Evolutionary conservation across 2,797 vertebrate genomes (phyloP).

Genomic region (Chloroceryle inda): DNA sequence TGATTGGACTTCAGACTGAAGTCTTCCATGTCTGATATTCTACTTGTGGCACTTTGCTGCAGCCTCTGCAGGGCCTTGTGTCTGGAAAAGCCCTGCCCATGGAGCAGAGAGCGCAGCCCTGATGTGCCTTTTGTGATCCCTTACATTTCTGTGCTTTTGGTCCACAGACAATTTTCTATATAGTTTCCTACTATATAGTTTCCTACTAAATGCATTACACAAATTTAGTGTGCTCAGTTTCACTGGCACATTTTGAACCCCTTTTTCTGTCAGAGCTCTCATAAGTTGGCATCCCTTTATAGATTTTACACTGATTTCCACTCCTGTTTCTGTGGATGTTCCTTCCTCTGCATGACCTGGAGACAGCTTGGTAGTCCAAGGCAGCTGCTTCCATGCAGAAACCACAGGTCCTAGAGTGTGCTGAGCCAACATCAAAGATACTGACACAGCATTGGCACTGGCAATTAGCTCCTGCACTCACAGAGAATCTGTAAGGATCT

Average conservation of each 20-base stretch:
- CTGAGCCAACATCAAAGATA: constrained; percentile 55
- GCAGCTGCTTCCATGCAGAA: constrained; percentile 10
- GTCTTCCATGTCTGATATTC: neutral
- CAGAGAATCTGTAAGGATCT: constrained; percentile 5
- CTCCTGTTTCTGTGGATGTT: neutral
- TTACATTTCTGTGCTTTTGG: neutral
- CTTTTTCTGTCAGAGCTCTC: neutral
- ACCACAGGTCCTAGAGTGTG: neutral
- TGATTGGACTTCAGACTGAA: neutral
- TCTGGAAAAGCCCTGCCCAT: neutral
- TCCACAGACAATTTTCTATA: neutral
- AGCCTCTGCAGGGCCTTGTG: neutral
- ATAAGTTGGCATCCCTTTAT: neutral
- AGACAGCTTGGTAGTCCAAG: constrained; percentile 24
- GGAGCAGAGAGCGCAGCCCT: neutral
- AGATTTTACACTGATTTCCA: neutral
- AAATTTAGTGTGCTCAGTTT: neutral
- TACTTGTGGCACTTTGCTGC: neutral
- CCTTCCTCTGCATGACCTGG: neutral
- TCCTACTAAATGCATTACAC: neutral
- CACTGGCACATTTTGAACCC: neutral
- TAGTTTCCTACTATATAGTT: neutral
- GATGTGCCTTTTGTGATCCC: neutral
- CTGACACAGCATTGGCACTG: constrained; percentile 44
- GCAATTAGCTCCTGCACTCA: neutral